Base-by-base conservation (phyloP, 37 sponge, comb jelly and placozoan genomes). In the Bolinopsis microptera region DNA sequence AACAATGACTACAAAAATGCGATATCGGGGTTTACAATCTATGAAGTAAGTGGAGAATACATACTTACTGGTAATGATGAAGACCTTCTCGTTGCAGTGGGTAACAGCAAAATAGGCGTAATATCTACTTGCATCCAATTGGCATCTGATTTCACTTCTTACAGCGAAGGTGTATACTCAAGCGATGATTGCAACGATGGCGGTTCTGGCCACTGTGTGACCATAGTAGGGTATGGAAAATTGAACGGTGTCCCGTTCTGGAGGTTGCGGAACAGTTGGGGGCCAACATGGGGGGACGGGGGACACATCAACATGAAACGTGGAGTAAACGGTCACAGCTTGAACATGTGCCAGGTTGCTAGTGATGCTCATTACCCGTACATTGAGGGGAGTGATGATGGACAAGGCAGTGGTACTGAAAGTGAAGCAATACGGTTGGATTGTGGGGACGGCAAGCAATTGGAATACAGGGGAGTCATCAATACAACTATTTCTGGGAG, bases 221-320 rank as follows among this genome's bases (percentile, higher is more conserved):
- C 16, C 37, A 80, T 80, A 32, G 82, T 80, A 3, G 82, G 82
- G 38, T 80, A 80, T 35, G 82, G 82, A 32, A 80, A 2, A 3
- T 22, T 35, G 36, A 30, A 35, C 30, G 38, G 38, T 32, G 30
- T 80, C 8, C 38, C 38, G 37, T 80, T 32, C 82, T 80, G 35
- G 38, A 33, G 9, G 37, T 33, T 80, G 22, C 35, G 82, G 30
- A 80, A 80, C 82, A 80, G 82, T 80, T 80, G 82, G 82, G 82
- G 82, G 0, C 1, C 9, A 9, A 22, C 37, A 1, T 80, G 82
- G 82, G 82, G 82, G 9, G 82, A 80, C 82, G 82, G 38, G 22
- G 82, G 82, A 32, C 32, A 80, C 30, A 80, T 80, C 37, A 80
- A 80, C 38, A 80, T 80, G 82, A 35, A 80, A 35, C 35, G 82